These are phyloP conservation scores for Zaprionus lachaisei DNA, from an alignment of 1,140 invertebrate genomes.

Conservation along the genomic window DNA sequence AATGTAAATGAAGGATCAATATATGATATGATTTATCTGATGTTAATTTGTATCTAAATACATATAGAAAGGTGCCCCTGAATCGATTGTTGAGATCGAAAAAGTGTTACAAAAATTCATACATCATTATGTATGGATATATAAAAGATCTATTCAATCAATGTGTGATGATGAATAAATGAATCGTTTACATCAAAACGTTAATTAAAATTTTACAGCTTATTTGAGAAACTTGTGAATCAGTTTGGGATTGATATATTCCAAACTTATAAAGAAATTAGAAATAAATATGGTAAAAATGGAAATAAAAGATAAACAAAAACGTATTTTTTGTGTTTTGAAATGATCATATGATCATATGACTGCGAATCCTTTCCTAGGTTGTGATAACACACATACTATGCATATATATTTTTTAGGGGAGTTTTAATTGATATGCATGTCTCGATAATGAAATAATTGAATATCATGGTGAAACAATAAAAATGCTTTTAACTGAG, in stretches of 20 bases:
- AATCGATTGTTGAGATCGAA: neutral
- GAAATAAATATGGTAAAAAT: neutral
- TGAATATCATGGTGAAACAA: neutral
- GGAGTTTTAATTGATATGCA: neutral
- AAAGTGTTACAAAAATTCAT: neutral
- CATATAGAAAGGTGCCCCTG: neutral
- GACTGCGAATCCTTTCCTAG: neutral
- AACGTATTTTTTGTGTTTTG: neutral
- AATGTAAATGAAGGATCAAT: neutral
- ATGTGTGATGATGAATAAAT: neutral
- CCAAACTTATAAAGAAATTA: neutral
- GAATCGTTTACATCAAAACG: neutral
- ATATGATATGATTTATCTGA: constrained; percentile 2
- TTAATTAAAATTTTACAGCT: neutral
- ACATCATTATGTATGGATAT: neutral
- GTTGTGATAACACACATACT: neutral
- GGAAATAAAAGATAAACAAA: neutral
- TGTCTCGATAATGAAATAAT: neutral
- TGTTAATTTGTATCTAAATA: neutral
- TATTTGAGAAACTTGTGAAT: neutral
- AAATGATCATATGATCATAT: neutral
- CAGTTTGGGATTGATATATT: neutral
- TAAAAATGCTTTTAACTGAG: neutral
- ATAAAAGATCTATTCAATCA: neutral
- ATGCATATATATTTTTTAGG: neutral